phyloP scores from a whole-genome alignment of 1,140 invertebrate genomes.

The Eurosta solidaginis region DNA sequence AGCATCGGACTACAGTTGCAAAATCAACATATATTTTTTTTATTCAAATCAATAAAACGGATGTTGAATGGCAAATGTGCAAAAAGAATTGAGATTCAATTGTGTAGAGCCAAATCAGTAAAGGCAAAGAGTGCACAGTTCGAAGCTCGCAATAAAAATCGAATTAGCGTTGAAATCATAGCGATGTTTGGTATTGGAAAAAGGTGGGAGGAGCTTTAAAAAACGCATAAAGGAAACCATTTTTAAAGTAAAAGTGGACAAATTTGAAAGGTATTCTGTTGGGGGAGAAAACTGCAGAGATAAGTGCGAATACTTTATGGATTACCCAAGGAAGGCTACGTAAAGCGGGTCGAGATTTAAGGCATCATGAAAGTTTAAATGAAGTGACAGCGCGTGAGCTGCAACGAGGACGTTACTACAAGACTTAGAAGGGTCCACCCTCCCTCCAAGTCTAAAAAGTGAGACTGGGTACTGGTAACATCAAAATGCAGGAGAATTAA shows the following conservation, averaged over 20 bases:
- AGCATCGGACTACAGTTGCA: not conserved
- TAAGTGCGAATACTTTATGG: no score
- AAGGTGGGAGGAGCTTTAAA: not conserved
- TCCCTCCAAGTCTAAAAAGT: no score
- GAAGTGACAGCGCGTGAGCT: no score
- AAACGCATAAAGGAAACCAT: not conserved
- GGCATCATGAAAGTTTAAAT: no score
- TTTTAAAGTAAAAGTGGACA: not conserved
- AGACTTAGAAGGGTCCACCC: no score
- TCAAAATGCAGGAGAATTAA: no score
- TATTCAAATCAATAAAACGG: constrained; percentile 1
- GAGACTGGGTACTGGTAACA: no score
- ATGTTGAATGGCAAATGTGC: not conserved
- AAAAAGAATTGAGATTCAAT: constrained; percentile 5
- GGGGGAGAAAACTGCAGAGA: no score
- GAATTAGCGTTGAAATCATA: constrained; percentile 12
- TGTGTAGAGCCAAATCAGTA: not conserved
- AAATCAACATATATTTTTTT: not conserved
- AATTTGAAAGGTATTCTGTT: no score
- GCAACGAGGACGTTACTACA: no score
- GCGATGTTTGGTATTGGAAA: not conserved
- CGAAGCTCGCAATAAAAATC: constrained; percentile 19
- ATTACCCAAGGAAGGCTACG: no score
- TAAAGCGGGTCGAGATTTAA: no score
- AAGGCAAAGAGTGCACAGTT: not conserved